A percentile compares a stretch with the other conserved stretches of the same genome.
Evolutionary conservation across 2,113 vertebrate genomes (phyloP).

Genomic region (Reinhardtius hippoglossoides): DNA sequence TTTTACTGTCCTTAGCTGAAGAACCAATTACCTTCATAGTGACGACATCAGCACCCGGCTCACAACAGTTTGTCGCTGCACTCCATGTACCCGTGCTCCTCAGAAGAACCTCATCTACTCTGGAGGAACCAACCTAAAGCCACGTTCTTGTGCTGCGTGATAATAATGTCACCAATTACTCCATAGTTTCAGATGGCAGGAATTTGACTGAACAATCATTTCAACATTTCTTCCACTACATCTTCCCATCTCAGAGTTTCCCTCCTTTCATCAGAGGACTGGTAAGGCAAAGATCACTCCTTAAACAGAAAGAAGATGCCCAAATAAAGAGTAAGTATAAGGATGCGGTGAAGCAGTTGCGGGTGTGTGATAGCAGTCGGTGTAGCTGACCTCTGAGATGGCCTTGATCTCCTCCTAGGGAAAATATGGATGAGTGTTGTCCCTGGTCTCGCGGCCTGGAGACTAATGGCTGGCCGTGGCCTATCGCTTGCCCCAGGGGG

Average conservation of each 20-base stretch:
- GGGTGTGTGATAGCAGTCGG: constrained; percentile 14
- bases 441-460: constrained; percentile 36
- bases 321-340: not conserved
- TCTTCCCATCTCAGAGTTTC: not conserved
- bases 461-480: constrained; percentile 63
- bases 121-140: constrained; percentile 5
- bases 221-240: not conserved
- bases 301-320: constrained; percentile 3
- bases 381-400: constrained; percentile 39
- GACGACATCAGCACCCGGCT: constrained; percentile 50
- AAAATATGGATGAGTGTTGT: constrained; percentile 51
- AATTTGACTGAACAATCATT: constrained; percentile 31
- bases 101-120: constrained; percentile 4
- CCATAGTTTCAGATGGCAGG: constrained; percentile 13
- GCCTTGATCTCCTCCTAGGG: constrained; percentile 51
- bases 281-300: constrained; percentile 6
- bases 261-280: not conserved
- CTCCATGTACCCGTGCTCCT: constrained; percentile 5
- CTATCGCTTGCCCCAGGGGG: constrained; percentile 57
- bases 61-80: constrained; percentile 33
- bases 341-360: not conserved
- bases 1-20: constrained; percentile 31
- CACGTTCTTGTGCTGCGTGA: too few relatives aligned
- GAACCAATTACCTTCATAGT: constrained; percentile 59
- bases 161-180: too few relatives aligned